These are phyloP conservation scores for Leptogaster cylindrica DNA, from an alignment of 2,888 invertebrate species.

Conservation along the genomic window DNA sequence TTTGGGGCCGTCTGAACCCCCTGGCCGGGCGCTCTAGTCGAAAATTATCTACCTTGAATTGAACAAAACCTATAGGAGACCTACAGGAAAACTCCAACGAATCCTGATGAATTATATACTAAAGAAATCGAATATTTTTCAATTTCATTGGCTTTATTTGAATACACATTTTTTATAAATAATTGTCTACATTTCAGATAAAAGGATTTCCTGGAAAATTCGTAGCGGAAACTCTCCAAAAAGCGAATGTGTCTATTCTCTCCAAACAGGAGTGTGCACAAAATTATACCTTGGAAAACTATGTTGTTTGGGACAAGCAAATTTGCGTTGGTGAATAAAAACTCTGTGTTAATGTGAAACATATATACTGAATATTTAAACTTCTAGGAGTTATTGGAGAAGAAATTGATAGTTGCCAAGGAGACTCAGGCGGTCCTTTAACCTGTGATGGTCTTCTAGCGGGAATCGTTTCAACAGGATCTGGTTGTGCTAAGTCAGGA, in stretches of 20 bases:
- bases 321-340: conserved; percentile 14
- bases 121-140: no score
- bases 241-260: conserved; percentile 16
- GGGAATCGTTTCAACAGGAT: conserved; percentile 12
- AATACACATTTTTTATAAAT: background rate
- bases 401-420: conserved; percentile 24
- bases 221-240: conserved; percentile 18
- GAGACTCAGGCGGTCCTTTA: conserved; percentile 27
- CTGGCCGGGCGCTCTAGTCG: no score
- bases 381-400: conserved; percentile 10
- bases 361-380: background rate
- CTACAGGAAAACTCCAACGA: no score
- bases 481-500: conserved; percentile 22
- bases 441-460: background rate
- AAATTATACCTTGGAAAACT: conserved; percentile 15
- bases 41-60: no score
- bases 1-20: no score
- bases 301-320: conserved; percentile 12
- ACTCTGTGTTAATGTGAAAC: background rate
- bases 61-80: no score
- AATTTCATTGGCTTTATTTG: no score
- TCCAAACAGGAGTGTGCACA: conserved; percentile 8
- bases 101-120: no score
- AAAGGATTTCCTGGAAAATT: conserved; percentile 20
- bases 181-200: background rate